Evolutionary conservation across 1,140 invertebrate genomes (phyloP), one percentile per base, ranked within the genome.

Genomic region (Heliconius nattereri): DNA sequence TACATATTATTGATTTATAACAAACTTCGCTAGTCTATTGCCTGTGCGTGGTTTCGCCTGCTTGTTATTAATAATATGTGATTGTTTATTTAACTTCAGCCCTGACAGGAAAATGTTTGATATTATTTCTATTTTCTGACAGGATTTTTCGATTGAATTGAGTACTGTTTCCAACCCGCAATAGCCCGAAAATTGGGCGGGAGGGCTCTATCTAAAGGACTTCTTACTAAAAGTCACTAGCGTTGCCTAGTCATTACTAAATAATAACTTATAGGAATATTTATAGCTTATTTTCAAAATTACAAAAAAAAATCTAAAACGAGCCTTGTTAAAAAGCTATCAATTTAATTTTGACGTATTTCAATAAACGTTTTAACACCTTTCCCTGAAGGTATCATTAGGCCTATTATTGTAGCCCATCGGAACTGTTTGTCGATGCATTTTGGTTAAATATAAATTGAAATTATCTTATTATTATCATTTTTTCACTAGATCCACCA

Each of bases 361-460:
- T 92, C 91, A 92, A 93, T 94, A 93, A 93, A 92, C 86, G 91
- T 92, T 93, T 92, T 94, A 92, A 94, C 92, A 94, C 92, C 92
- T 94, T 94, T 92, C 89, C 90, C 86, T 83, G 88, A 78, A 86
- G 89, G 87, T 88, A 93, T 94, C 88, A 93, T 94, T 94, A 94
- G 89, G 84, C 71, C 89, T 81, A 88, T 94, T 92, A 91, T 91
- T 90, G 87, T 87, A 83, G 75, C 83, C 82, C 85, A 73, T 70
- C 78, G 49, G n/a, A 71, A 80, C 75, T 57, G 81, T 72, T 81
- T 72, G 83, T 72, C 75, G 80, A 79, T 84, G 72, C 73, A 23
- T 26, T 66, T 29, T 66, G 23, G 26, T 66, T 26, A 66, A 66
- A 45, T 45, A 45, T 45, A 45, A 45, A 45, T 45, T 45, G 3